phyloP scores from a whole-genome alignment of 1,140 invertebrate genomes.

The Hermetia illucens region DNA sequence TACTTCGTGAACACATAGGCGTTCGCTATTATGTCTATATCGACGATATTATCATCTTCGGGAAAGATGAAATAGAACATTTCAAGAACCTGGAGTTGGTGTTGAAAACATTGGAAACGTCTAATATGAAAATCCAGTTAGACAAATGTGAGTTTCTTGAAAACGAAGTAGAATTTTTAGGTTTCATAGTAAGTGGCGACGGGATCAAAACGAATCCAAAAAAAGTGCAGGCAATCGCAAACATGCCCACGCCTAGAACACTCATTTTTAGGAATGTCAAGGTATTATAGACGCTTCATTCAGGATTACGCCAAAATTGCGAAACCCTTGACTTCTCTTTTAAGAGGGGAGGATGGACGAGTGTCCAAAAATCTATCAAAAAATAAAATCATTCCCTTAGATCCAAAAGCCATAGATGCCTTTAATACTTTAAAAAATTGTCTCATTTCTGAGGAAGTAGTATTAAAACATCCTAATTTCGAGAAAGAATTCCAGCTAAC shows the following conservation, averaged over 20 bases:
- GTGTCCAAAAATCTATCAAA: slow-evolving; percentile 2
- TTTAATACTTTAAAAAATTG: slow-evolving; percentile 27
- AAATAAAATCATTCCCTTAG: slow-evolving; percentile 2
- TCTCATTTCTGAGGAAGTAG: slow-evolving; percentile 25
- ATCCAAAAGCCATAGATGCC: slow-evolving; percentile 11
- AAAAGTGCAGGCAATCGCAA: slow-evolving; percentile 9
- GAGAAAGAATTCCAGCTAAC: slow-evolving; percentile 15
- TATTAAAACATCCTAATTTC: slow-evolving; percentile 24
- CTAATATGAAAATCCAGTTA: slow-evolving; percentile 9
- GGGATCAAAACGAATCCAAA: slow-evolving; percentile 11
- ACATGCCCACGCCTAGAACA: slow-evolving; percentile 9
- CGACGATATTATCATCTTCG: slow-evolving; percentile 13
- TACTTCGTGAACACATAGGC: slow-evolving; percentile 15
- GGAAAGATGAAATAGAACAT: slow-evolving; percentile 15
- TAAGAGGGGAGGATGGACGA: slow-evolving; percentile 5
- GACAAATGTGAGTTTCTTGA: slow-evolving; percentile 9
- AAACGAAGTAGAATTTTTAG: slow-evolving; percentile 9
- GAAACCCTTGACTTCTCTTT: slow-evolving; percentile 6
- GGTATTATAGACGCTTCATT: slow-evolving; percentile 15
- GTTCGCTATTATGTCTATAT: slow-evolving; percentile 15
- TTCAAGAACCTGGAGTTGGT: slow-evolving; percentile 9
- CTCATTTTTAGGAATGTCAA: slow-evolving; percentile 8
- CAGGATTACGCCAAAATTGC: slow-evolving; percentile 10
- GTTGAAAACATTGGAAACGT: slow-evolving; percentile 5
- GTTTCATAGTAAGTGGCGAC: slow-evolving; percentile 9